Evolutionary conservation across 2,797 vertebrate genomes (phyloP).

Genomic region (Protonibea diacanthus): DNA sequence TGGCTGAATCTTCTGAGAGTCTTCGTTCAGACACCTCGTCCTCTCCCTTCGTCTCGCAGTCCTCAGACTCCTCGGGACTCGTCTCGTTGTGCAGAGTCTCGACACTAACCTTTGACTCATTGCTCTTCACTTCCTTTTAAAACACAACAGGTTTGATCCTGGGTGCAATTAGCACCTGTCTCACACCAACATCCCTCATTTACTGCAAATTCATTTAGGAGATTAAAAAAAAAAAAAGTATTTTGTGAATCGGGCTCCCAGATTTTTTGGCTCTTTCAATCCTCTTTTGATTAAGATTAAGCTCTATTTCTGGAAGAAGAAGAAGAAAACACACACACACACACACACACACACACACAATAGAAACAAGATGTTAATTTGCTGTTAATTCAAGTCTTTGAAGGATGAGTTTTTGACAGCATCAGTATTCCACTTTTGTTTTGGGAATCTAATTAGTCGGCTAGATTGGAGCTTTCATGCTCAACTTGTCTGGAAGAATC

Average conservation of each 20-base stretch:
- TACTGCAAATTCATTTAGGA: constrained; percentile 37
- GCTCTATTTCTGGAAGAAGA: constrained; percentile 28
- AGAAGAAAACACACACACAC: neutral
- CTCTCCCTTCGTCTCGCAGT: neutral
- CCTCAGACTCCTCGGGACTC: neutral
- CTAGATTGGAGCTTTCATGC: constrained; percentile 80
- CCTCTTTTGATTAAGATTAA: constrained; percentile 38
- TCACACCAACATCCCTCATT: constrained; percentile 17
- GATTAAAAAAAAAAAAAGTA: neutral
- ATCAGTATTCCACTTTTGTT: constrained; percentile 79
- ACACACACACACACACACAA: constrained; percentile 40
- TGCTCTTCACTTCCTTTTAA: constrained; percentile 14
- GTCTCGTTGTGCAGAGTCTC: neutral
- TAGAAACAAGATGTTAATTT: constrained; percentile 77
- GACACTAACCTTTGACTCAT: constrained; percentile 3
- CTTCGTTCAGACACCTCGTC: constrained; percentile 42
- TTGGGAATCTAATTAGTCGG: constrained; percentile 78
- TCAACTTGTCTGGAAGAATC: constrained; percentile 77
- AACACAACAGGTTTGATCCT: constrained; percentile 19
- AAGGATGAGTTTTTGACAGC: constrained; percentile 72
- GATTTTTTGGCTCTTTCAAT: constrained; percentile 47
- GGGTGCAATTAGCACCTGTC: constrained; percentile 40
- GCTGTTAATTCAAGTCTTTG: constrained; percentile 74
- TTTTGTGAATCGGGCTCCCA: constrained; percentile 27
- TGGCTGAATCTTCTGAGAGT: too few relatives aligned